phyloP scores from a whole-genome alignment of 2,888 invertebrate species.

The Lasius fuliginosus region DNA sequence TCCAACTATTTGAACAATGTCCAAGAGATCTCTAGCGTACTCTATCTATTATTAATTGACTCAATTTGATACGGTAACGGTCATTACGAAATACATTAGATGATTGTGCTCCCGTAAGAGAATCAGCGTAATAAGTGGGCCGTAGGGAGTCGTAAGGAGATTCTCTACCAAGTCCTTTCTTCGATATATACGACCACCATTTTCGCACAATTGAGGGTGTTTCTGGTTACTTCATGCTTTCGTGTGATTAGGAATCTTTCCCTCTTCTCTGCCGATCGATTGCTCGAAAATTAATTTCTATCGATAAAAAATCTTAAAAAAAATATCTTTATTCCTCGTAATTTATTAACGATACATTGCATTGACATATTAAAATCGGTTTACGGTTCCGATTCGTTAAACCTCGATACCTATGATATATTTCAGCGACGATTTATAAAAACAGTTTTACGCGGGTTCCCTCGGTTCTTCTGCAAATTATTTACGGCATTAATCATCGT shows the following conservation, averaged over 20 bases:
- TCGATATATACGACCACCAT: slow-evolving; percentile 84
- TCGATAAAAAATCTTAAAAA: slow-evolving; percentile 2
- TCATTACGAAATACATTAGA: slow-evolving; percentile 82
- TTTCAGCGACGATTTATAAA: neutral
- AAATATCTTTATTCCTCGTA: neutral
- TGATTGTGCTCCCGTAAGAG: slow-evolving; percentile 82
- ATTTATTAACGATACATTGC: neutral
- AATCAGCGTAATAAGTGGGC: slow-evolving; percentile 84
- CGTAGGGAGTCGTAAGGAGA: slow-evolving; percentile 81
- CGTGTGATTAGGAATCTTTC: slow-evolving; percentile 13
- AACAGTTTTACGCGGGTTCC: neutral
- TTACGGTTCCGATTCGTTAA: neutral
- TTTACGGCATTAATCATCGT: slow-evolving; percentile 20
- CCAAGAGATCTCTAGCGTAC: neutral
- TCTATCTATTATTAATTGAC: slow-evolving; percentile 72
- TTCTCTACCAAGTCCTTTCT: slow-evolving; percentile 75
- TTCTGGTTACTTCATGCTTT: neutral
- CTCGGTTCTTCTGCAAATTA: neutral
- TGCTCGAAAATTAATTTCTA: slow-evolving; percentile 6
- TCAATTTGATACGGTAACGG: slow-evolving; percentile 73
- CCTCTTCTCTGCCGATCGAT: neutral
- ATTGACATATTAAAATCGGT: slow-evolving; percentile 6
- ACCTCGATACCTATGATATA: neutral
- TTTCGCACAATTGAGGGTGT: slow-evolving; percentile 78
- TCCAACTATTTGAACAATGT: neutral